Conservation (phyloP, 2,888 invertebrate genomes). For the Bhutanitis thaidina region DNA sequence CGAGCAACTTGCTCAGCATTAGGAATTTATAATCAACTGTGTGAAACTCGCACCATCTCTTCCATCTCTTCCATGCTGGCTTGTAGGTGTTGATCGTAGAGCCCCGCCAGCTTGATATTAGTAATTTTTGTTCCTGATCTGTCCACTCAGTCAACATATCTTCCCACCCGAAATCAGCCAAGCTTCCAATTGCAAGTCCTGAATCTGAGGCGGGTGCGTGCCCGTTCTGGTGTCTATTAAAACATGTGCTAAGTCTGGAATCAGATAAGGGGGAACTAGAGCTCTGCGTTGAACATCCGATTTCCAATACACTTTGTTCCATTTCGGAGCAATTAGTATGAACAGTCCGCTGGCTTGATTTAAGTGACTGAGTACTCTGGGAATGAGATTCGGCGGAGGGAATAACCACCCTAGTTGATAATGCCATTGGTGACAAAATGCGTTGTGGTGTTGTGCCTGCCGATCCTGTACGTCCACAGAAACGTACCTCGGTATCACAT, state of each 20-base stretch:
- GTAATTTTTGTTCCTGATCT: background rate
- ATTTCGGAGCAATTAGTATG: slow-evolving; percentile 30
- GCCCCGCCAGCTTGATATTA: background rate
- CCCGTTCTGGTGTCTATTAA: background rate
- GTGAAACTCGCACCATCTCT: too few relatives aligned
- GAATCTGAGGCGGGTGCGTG: too few relatives aligned
- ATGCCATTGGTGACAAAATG: background rate
- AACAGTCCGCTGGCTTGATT: slow-evolving; percentile 21
- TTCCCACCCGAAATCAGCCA: background rate
- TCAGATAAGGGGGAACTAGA: background rate
- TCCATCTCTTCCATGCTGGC: too few relatives aligned
- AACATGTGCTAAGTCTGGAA: background rate
- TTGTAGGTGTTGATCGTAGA: background rate
- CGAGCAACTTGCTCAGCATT: background rate
- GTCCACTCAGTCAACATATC: background rate
- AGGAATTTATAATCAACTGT: background rate
- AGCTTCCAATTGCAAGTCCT: background rate
- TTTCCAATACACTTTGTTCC: slow-evolving; percentile 30
- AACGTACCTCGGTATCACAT: background rate
- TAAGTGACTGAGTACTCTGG: slow-evolving; percentile 26
- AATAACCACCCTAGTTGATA: background rate
- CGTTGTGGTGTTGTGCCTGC: background rate
- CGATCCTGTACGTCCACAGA: background rate
- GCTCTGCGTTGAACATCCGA: slow-evolving; percentile 24
- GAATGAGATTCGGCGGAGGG: slow-evolving; percentile 4